Evolutionary conservation across 2,797 vertebrate genomes (phyloP), one percentile per base, ranked within the genome.

Genomic region (Synaphobranchus kaupii): DNA sequence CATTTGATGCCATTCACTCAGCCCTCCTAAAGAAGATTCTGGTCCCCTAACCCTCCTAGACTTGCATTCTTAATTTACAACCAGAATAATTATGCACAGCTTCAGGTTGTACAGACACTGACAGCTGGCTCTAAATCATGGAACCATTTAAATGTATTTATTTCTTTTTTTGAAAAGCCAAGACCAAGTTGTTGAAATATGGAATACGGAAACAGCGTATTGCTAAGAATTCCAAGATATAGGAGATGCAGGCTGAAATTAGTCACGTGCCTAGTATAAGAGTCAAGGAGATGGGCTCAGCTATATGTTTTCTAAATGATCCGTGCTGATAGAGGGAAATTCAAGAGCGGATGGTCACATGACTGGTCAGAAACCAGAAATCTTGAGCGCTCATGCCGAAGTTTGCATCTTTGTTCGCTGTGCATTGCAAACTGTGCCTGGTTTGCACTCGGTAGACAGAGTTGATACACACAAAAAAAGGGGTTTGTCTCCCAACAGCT

Each of bases 401-500:
- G 78, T 78, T 78, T 34, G 39, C 28, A 66, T 28, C 44, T 48
- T 6, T 25, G 9, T 15, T 80, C 4, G 15, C n/a, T 17, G 50
- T 47, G 28, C 80, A 31, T 63, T 80, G 48, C 20, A 20, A 31
- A 76, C 31, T 4, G 31, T 73, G 47, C 68, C 86, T 87, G 86
- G 28, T 73, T 15, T 54, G 60, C 60, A 5, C 60, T 22, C 13
- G 7, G 48, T 82, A 3, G 48, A 82, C 25, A 6, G 20, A 50
- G 22, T 12, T 50, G 15, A 47, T 47, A 4, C 34, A 47, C 48
- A 4, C 34, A 10, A 15, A 2, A 80, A 80, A 8, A 47, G 9
- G 17, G 52, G 56, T 84, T 84, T 17, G 58, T 68, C 13, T 48
- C 50, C n/a, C n/a, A 83, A 56, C 85, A 56, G 87, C 90, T 17